Base-by-base conservation (phyloP, 2,797 vertebrate genomes). In the Cryptoprocta ferox region DNA sequence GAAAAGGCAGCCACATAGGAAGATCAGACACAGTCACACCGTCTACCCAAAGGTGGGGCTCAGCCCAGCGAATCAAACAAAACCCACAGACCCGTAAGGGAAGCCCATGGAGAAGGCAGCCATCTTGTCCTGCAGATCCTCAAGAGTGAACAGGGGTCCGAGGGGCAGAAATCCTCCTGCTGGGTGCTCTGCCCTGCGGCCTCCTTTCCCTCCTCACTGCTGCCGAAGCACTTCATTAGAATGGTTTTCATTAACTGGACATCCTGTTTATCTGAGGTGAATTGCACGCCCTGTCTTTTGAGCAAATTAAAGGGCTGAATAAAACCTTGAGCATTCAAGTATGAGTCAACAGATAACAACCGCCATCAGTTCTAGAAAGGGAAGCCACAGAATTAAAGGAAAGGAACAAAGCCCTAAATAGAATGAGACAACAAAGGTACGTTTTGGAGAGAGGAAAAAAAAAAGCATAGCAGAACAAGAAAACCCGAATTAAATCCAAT, bases 301-400 rank as follows among this genome's bases (percentile, higher is more conserved):
- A 89, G 70, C 35, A 76, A 95, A 97, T 96, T 93, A 97, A 89
- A 96, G 94, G 88, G n/a, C 79, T 21, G 79, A 86, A 42, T 84
- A 81, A 96, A 97, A 90, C 92, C 76, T 90, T 84, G 39, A 93
- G 28, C 21, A 30, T 48, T 94, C 70, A 75, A 85, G 63, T 21
- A 45, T 80, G 79, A 89, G 75, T 97, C 95, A 96, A 24, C 79
- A 97, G 89, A 91, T 70, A 70, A 95, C 71, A 89, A 76, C 12
- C 3, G 37, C 45, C 91, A 83, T 59, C 12, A 80, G 83, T 68
- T 80, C 37, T 59, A 88, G 30, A 79, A 83, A 39, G 78, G 87
- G 73, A 63, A 85, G 37, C 73, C 39, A n/a, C 59, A 79, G 79
- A 78, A 78, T 78, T 76, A 53, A 91, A 95, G 76, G 30, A 85